Base-by-base conservation (phyloP, 2,888 invertebrate genomes). In the Troglohyphantes excavatus region DNA sequence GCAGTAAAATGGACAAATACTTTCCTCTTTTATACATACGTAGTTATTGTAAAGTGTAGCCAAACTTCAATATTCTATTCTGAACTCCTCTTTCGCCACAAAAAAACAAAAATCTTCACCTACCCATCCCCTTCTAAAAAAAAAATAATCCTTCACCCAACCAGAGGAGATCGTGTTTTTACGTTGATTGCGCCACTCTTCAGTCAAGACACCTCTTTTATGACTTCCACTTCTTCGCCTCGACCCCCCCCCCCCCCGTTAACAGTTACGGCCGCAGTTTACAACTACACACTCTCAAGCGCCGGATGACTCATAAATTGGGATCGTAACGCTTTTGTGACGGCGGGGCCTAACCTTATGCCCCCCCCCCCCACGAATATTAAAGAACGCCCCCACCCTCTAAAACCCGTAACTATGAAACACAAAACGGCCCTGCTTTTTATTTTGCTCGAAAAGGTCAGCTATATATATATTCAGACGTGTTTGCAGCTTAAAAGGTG, bases 281-380 rank as follows among this genome's bases (percentile, higher is more conserved):
- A 89, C 76, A 82, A 89, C 88, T 76, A 68, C 88, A 75, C 85
- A 78, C 85, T 78, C 63, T 75, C 68, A 65, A 75, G 75, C 59
- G 67, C 68, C 88, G 82, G 82, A 89, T 89, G 82, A 76, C 76
- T 76, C 88, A 89, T 89, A 89, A 89, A 89, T 89, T 89, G 81
- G 39, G 88, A 83, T 89, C 88, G 88, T 89, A 89, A 89, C 88
- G 43, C 76, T 70, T 81, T 73, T 88, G 87, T 81, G 81, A 88
- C 86, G 67, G 46, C 46, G 21, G 23, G 19, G 27, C 26, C 26
- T 19, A n/a, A 61, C 70, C 86, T 76, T 70, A 67, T 59, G 70
- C 17, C 63, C 68, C 68, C n/a, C n/a, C n/a, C n/a, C n/a, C n/a
- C n/a, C n/a, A n/a, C 75, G 59, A 89, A 89, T 89, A 89, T 89